Percentiles rank a stretch among this genome's conserved stretches.
These are phyloP conservation scores for Lingula anatina DNA, from an alignment of 2,888 invertebrate genomes.

Conservation along the genomic window DNA sequence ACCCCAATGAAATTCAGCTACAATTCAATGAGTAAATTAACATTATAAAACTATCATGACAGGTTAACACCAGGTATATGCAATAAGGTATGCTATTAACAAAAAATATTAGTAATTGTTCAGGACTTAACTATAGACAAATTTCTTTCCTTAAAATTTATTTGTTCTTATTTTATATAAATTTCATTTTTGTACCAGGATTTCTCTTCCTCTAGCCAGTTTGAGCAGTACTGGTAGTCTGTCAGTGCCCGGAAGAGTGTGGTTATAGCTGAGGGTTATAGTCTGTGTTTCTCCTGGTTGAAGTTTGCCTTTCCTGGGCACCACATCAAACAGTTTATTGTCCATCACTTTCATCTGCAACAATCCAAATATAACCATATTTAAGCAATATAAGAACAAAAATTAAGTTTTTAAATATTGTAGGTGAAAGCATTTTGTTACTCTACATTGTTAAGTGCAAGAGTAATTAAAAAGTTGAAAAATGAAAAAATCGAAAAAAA, in stretches of 20 bases:
- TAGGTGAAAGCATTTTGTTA: not conserved
- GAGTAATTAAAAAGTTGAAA: not conserved
- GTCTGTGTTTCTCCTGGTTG: slow-evolving; percentile 40
- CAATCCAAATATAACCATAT: not conserved
- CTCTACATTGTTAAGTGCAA: not conserved
- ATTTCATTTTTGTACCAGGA: too few species aligned
- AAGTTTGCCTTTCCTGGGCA: slow-evolving; percentile 41
- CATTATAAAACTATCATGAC: too few species aligned
- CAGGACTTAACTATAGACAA: too few species aligned
- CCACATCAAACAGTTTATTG: slow-evolving; percentile 46
- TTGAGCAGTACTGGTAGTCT: slow-evolving; percentile 48
- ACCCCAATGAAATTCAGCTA: slow-evolving; percentile 51
- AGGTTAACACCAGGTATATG: too few species aligned
- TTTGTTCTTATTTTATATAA: too few species aligned
- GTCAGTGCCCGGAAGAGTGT: slow-evolving; percentile 48
- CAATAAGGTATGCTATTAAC: too few species aligned
- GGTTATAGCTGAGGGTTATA: slow-evolving; percentile 44
- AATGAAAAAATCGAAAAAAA: not conserved
- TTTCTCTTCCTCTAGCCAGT: slow-evolving; percentile 45
- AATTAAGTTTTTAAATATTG: not conserved
- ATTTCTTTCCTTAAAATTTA: too few species aligned
- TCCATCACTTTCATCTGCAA: slow-evolving; percentile 51
- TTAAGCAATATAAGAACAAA: not conserved
- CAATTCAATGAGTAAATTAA: too few species aligned
- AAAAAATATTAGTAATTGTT: too few species aligned